Evolutionary conservation across 2,888 invertebrate species (phyloP).

Genomic region (Eumerus sabulonum): DNA sequence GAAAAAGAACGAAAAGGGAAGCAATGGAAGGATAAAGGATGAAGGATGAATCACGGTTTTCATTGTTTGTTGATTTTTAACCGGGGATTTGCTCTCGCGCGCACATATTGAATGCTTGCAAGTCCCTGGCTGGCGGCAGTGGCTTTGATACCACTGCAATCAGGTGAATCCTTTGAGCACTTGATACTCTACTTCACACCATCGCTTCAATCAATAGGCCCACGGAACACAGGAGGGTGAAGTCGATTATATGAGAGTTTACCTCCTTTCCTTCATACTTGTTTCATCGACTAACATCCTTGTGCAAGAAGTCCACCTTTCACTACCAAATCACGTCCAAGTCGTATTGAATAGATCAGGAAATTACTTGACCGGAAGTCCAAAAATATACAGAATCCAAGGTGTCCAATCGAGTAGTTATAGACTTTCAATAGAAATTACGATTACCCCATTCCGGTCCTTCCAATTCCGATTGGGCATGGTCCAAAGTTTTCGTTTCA

Average conservation of each 20-base stretch:
- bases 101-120: slow-evolving; percentile 39
- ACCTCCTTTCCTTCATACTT: too few relatives aligned
- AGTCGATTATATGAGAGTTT: too few relatives aligned
- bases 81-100: slow-evolving; percentile 43
- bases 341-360: slow-evolving; percentile 57
- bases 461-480: slow-evolving; percentile 19
- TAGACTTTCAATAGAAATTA: slow-evolving; percentile 30
- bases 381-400: slow-evolving; percentile 58
- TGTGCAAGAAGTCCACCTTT: too few relatives aligned
- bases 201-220: not conserved
- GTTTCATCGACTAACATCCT: too few relatives aligned
- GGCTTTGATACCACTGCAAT: slow-evolving; percentile 53
- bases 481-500: slow-evolving; percentile 30
- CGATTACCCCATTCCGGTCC: slow-evolving; percentile 12
- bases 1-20: slow-evolving; percentile 4
- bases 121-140: slow-evolving; percentile 37
- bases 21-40: not conserved
- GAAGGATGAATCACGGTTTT: slow-evolving; percentile 53
- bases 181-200: slow-evolving; percentile 56
- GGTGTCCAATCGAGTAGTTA: slow-evolving; percentile 13
- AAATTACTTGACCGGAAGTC: slow-evolving; percentile 67
- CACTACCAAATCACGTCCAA: slow-evolving; percentile 24
- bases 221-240: too few relatives aligned
- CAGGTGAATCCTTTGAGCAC: slow-evolving; percentile 65
- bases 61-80: slow-evolving; percentile 66